These are phyloP conservation scores for Triops cancriformis DNA, from an alignment of 1,140 invertebrate species.

Conservation along the genomic window DNA sequence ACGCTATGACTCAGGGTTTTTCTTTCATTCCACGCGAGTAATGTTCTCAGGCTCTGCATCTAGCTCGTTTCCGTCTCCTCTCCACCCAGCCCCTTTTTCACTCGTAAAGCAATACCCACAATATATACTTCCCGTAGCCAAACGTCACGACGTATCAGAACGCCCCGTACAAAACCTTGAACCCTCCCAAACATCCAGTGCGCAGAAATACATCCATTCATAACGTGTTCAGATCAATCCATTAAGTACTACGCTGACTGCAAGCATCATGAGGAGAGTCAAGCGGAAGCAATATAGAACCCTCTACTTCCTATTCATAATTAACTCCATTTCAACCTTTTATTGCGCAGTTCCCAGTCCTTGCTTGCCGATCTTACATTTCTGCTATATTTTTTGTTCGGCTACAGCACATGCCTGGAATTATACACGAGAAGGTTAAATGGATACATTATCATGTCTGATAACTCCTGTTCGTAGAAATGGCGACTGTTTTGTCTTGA, in stretches of 20 bases:
- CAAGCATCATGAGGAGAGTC: too few species aligned
- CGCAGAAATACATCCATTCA: neutral
- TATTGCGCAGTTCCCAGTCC: neutral
- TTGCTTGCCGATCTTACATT: neutral
- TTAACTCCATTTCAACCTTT: neutral
- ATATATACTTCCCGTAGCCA: neutral
- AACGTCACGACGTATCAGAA: neutral
- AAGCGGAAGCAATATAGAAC: neutral
- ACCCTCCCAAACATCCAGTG: neutral
- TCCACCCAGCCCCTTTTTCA: neutral
- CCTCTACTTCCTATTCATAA: neutral
- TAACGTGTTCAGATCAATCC: neutral
- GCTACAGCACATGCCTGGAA: too few species aligned
- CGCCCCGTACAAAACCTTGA: neutral
- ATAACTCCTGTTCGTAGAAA: too few species aligned
- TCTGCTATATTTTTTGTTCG: too few species aligned
- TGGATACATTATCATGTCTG: too few species aligned
- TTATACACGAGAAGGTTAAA: too few species aligned
- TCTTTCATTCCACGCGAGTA: neutral
- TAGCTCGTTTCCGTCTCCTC: neutral
- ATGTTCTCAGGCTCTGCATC: neutral
- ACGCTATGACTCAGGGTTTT: neutral
- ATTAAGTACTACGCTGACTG: neutral
- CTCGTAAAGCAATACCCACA: neutral
- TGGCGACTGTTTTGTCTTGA: too few species aligned